phyloP scores from a whole-genome alignment of 2,113 vertebrate species.

The Felis chaus region DNA sequence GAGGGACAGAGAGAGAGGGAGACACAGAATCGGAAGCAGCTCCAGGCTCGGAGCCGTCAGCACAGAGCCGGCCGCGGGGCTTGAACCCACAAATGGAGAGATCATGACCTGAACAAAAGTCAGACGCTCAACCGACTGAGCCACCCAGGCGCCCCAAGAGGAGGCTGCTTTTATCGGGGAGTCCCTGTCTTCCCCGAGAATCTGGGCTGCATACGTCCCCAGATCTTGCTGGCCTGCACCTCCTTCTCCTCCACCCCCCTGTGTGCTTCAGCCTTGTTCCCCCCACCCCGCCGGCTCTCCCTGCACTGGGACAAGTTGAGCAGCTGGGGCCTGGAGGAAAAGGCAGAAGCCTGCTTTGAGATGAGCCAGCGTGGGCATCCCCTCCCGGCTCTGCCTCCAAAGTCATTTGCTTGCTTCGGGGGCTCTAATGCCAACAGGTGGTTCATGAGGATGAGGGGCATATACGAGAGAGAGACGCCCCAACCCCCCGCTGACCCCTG shows the following conservation, averaged over 20 bases:
- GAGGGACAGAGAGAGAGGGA: too few species aligned
- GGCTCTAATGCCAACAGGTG: fast-evolving
- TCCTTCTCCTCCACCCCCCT: fast-evolving
- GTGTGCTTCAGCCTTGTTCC: not conserved
- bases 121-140: too few species aligned
- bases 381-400: not conserved
- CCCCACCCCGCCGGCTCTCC: fast-evolving
- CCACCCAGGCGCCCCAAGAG: too few species aligned
- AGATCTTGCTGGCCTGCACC: not conserved
- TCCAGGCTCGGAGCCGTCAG: too few species aligned
- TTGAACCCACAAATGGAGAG: too few species aligned
- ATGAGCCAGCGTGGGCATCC: not conserved
- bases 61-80: too few species aligned
- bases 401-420: fast-evolving
- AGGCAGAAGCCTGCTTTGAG: not conserved
- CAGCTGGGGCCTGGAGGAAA: not conserved
- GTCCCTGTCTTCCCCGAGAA: slow-evolving; percentile 5
- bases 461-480: not conserved
- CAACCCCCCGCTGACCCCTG: not conserved
- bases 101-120: too few species aligned
- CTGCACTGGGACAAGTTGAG: not conserved
- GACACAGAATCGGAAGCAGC: too few species aligned
- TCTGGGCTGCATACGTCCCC: not conserved
- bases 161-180: not conserved
- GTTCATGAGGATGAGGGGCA: not conserved